Evolutionary conservation across 2,113 vertebrate genomes (phyloP).

Genomic region (Coryphaenoides rupestris): DNA sequence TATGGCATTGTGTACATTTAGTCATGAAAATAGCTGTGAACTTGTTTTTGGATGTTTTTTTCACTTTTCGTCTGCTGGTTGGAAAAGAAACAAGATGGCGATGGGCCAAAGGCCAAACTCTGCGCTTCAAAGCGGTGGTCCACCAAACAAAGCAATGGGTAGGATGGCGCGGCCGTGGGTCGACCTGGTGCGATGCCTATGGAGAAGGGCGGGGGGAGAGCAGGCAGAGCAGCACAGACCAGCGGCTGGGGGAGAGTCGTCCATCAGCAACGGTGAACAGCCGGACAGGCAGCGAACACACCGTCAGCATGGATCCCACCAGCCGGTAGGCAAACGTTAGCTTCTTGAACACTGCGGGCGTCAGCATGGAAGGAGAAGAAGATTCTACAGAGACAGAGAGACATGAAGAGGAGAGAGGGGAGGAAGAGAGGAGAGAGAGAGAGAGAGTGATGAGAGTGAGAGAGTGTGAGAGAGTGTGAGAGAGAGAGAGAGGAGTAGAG

Average conservation of each 20-base stretch:
- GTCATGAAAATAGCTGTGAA: too few relatives aligned
- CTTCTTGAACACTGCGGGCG: conserved; percentile 92
- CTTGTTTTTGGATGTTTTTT: too few relatives aligned
- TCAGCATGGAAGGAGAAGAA: conserved; percentile 97
- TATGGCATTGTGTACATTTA: too few relatives aligned
- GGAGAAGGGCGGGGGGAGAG: conserved; percentile 91
- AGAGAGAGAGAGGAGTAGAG: too few relatives aligned
- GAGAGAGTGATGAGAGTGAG: conserved; percentile 2
- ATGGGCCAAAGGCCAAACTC: too few relatives aligned
- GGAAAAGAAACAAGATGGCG: too few relatives aligned
- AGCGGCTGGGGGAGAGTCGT: conserved; percentile 86
- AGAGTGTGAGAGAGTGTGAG: too few relatives aligned
- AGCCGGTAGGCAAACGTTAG: conserved; percentile 93
- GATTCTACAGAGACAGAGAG: conserved; percentile 82
- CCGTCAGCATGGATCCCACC: conserved; percentile 87
- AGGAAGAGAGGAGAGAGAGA: background rate
- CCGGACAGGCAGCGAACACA: conserved; percentile 88
- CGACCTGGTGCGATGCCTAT: conserved; percentile 91
- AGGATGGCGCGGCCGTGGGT: too few relatives aligned
- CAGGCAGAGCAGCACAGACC: conserved; percentile 90
- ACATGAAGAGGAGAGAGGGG: background rate
- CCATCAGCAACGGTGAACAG: conserved; percentile 86
- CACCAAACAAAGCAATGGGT: too few relatives aligned
- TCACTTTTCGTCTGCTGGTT: too few relatives aligned
- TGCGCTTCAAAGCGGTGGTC: too few relatives aligned